Conservation (phyloP, 1,140 invertebrate species). For the Andricus grossulariae region DNA sequence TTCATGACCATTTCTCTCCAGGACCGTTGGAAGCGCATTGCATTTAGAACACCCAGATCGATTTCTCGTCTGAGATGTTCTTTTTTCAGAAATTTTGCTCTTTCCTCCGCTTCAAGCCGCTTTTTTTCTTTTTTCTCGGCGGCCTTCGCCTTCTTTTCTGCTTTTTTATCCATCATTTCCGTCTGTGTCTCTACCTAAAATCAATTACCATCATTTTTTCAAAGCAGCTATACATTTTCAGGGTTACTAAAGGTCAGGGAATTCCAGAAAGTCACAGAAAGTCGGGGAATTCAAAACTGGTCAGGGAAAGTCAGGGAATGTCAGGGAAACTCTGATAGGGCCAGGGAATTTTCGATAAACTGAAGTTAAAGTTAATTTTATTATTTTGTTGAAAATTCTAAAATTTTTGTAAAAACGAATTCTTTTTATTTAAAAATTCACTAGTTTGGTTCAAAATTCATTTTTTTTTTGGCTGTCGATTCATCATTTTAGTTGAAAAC, state of each 20-base stretch:
- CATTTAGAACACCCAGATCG: slow-evolving; percentile 50
- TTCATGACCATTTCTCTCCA: slow-evolving; percentile 62
- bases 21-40: slow-evolving; percentile 40
- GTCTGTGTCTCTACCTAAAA: not conserved
- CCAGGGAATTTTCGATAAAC: too few species aligned
- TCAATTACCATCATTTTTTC: not conserved
- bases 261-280: too few species aligned
- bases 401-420: too few species aligned
- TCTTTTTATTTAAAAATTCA: too few species aligned
- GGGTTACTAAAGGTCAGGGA: too few species aligned
- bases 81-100: slow-evolving; percentile 43
- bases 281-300: too few species aligned
- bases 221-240: not conserved
- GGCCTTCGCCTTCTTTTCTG: slow-evolving; percentile 15
- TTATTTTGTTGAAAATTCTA: too few species aligned
- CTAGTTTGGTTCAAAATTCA: not conserved
- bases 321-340: too few species aligned
- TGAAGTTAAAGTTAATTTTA: too few species aligned
- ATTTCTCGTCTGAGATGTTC: slow-evolving; percentile 58
- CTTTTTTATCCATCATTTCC: slow-evolving; percentile 15
- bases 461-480: not conserved
- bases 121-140: slow-evolving; percentile 27
- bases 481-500: too few species aligned
- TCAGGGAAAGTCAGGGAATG: too few species aligned
- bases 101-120: slow-evolving; percentile 32